Conservation (phyloP, 2,113 vertebrate species). For the Dicrurus megarhynchus region DNA sequence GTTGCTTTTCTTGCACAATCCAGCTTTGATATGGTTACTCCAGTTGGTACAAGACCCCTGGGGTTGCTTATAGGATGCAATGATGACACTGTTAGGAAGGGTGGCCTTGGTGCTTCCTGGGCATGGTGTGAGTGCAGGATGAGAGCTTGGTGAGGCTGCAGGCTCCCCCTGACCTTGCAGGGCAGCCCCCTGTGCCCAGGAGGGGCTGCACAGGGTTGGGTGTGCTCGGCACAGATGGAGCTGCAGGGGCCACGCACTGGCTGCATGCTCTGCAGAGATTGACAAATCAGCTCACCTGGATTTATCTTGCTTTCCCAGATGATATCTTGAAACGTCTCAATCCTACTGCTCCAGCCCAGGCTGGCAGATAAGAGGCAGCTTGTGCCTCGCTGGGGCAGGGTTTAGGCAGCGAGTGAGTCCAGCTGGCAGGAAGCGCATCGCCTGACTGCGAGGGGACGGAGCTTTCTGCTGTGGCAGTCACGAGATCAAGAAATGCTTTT, state of each 20-base stretch:
- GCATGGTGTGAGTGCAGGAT: not conserved
- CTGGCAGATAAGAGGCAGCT: not conserved
- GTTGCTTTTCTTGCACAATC: not conserved
- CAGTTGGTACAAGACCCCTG: rapidly evolving
- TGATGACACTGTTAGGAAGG: not conserved
- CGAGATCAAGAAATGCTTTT: not conserved
- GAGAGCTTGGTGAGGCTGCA: not conserved
- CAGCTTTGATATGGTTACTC: not conserved
- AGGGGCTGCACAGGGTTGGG: not conserved
- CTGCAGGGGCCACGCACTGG: not conserved
- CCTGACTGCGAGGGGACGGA: not conserved
- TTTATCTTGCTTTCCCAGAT: not conserved
- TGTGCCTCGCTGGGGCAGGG: not conserved
- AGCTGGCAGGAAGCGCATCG: not conserved
- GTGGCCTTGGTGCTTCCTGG: rapidly evolving
- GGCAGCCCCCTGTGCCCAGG: not conserved
- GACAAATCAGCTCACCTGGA: not conserved
- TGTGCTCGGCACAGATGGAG: rapidly evolving
- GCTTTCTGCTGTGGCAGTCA: not conserved
- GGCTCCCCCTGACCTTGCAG: not conserved
- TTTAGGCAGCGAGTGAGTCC: not conserved
- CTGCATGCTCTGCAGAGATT: rapidly evolving
- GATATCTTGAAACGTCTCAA: slow-evolving; percentile 1
- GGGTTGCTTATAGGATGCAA: not conserved
- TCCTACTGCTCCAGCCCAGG: not conserved